phyloP scores from a whole-genome alignment of 2,888 invertebrate species.

The Pterobdella sp. region DNA sequence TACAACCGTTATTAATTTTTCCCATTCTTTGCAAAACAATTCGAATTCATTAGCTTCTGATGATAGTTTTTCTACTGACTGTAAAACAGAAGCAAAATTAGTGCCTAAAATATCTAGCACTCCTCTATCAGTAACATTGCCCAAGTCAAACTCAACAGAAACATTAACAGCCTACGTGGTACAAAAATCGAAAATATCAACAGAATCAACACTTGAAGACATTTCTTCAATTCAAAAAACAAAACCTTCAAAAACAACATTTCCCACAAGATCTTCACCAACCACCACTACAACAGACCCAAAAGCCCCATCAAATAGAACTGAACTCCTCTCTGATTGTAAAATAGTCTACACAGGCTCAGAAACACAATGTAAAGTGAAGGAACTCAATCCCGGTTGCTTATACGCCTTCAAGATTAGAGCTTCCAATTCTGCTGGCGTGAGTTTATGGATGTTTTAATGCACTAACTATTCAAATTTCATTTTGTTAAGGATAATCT shows the following conservation, averaged over 20 bases:
- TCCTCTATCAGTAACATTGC: not conserved
- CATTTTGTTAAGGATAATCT: too few species aligned
- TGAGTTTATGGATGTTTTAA: conserved; percentile 43
- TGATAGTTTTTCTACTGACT: too few species aligned
- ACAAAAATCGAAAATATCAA: not conserved
- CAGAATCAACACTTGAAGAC: not conserved
- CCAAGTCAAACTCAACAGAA: not conserved
- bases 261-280: not conserved
- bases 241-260: not conserved
- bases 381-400: conserved; percentile 52
- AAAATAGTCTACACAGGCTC: conserved; percentile 63
- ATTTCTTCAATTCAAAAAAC: not conserved
- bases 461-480: too few species aligned
- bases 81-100: not conserved
- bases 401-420: conserved; percentile 67
- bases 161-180: not conserved
- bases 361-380: conserved; percentile 67
- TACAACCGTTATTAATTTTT: too few species aligned
- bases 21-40: too few species aligned
- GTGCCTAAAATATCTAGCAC: not conserved
- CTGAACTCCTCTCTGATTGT: not conserved
- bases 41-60: too few species aligned
- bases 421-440: conserved; percentile 71
- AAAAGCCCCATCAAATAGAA: not conserved
- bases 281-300: not conserved